Conservation (phyloP, 2,113 vertebrate genomes). For the Leptobrachium leishanense region DNA sequence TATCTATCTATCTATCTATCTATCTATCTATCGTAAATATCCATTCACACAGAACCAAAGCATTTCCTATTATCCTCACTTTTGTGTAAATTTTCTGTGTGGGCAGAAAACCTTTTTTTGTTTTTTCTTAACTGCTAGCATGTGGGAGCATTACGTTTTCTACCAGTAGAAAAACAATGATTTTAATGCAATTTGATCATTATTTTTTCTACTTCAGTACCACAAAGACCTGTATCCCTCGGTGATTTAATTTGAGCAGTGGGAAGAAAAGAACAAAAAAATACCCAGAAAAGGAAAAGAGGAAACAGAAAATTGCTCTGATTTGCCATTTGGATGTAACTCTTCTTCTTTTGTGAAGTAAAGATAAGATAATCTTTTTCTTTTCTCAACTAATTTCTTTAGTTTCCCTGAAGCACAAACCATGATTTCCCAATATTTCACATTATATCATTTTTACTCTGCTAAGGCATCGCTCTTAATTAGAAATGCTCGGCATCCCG, state of each 20-base stretch:
- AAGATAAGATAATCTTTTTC: constrained; percentile 30
- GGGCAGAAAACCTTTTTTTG: not conserved
- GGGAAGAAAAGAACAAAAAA: not conserved
- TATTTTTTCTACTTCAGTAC: constrained; percentile 14
- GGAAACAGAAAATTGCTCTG: not conserved
- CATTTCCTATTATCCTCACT: no score
- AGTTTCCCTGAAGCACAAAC: constrained; percentile 21
- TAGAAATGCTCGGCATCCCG: constrained; percentile 13
- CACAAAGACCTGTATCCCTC: constrained; percentile 9
- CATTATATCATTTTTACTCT: not conserved
- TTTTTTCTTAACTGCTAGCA: not conserved
- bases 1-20: no score
- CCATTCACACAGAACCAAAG: no score
- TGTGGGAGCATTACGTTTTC: not conserved
- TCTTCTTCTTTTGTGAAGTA: constrained; percentile 13
- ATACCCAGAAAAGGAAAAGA: not conserved
- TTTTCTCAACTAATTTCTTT: constrained; percentile 41
- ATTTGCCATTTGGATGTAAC: not conserved
- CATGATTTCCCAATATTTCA: constrained; percentile 9
- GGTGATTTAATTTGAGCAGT: constrained; percentile 3
- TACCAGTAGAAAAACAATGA: constrained; percentile 15
- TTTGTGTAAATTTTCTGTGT: not conserved
- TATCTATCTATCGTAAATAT: no score
- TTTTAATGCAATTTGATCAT: constrained; percentile 22
- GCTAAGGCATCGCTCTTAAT: constrained; percentile 16